A percentile compares a stretch with the other conserved stretches of the same genome.
Conservation (phyloP, 2,888 invertebrate genomes). For the Latrodectus elegans region DNA sequence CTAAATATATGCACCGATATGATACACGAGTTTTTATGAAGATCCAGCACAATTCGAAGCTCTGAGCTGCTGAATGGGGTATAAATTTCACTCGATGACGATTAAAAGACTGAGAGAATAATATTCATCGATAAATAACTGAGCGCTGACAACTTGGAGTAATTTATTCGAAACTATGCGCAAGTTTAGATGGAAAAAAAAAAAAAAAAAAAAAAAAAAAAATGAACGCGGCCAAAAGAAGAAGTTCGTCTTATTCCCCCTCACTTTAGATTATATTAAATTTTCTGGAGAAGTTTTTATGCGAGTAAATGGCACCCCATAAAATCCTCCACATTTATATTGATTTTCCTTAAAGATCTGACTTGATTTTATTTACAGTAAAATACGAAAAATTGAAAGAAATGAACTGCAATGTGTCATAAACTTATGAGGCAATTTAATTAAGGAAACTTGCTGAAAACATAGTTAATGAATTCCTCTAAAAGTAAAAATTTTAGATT, state of each 20-base stretch:
- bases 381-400: too few relatives aligned
- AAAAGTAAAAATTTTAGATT: too few relatives aligned
- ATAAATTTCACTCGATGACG: background rate
- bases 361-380: too few relatives aligned
- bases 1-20: too few relatives aligned
- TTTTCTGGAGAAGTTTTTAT: background rate
- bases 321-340: background rate
- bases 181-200: background rate
- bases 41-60: too few relatives aligned
- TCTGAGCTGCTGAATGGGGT: too few relatives aligned
- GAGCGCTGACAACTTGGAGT: background rate
- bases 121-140: constrained; percentile 3
- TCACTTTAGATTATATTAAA: constrained; percentile 1
- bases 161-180: constrained; percentile 3
- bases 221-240: background rate
- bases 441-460: too few relatives aligned
- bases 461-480: too few relatives aligned
- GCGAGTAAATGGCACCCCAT: background rate
- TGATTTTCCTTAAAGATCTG: background rate
- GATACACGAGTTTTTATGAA: too few relatives aligned
- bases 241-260: background rate
- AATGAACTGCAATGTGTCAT: too few relatives aligned
- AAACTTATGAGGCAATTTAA: too few relatives aligned
- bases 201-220: background rate
- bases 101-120: background rate